Base-by-base conservation (phyloP, 2,113 vertebrate genomes). In the Excalfactoria chinensis region DNA sequence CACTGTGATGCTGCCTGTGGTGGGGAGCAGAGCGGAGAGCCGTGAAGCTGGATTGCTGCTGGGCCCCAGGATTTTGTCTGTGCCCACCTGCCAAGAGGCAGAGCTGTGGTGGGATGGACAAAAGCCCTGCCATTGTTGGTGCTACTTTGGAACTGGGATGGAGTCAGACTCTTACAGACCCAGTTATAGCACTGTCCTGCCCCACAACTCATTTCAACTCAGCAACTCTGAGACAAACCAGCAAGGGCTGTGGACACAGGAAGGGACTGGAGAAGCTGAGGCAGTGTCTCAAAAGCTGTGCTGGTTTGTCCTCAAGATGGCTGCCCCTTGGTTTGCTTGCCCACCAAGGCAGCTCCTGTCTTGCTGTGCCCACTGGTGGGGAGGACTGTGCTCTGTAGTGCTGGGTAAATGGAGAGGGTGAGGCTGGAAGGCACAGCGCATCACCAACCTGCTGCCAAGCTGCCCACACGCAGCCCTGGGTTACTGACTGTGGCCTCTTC, bases 1-100 rank as follows among this genome's bases (percentile, higher is more conserved):
- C 2, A 11, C 49, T 34, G 49, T 5, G 18, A 66, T 68, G 63
- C 68, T 40, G 51, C 4, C 9, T 68, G 69, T 0, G 0, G 66
- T 1, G 30, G 43, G 76, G 56, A 94, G 55, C 16, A 56, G 30
- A 43, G 35, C 40, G 86, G 62, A 85, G 58, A 92, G 46, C 12
- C 1, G 4, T 1, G 4, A 17, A 55, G 28, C 41, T 41, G 5
- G 22, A 56, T 10, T 4, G 1, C 78, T 85, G 77, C 9, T 28
- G 79, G 51, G 3, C 49, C 59, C 25, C 11, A 1, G 12, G 58
- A 35, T 16, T n/a, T 71, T 51, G 35, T 84, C 67, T 46, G 49
- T 5, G 35, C 5, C 18, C 17, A 88, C 28, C 49, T 75, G 59
- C 23, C 82, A 84, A 71, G 48, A 76, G 41, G 58, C 71, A 80